Percentiles rank a stretch among this genome's conserved stretches.
phyloP scores from a whole-genome alignment of 1,140 invertebrate genomes.

The Teleopsis dalmanni region DNA sequence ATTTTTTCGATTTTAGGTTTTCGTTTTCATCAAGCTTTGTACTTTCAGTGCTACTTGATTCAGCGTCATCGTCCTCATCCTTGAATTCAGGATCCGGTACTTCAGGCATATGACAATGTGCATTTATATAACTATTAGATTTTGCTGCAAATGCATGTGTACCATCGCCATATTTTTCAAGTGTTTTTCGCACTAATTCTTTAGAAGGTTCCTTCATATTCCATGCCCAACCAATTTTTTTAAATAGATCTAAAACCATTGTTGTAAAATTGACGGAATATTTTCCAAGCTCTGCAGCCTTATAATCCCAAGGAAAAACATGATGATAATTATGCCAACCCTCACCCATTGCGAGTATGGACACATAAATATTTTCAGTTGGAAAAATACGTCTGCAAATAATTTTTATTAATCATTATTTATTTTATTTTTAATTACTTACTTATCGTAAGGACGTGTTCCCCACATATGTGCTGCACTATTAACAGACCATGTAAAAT shows the following conservation, averaged over 20 bases:
- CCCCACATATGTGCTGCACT: slow-evolving; percentile 43
- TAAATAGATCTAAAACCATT: slow-evolving; percentile 64
- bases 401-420: background rate
- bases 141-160: slow-evolving; percentile 36
- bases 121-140: slow-evolving; percentile 14
- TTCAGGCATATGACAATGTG: slow-evolving; percentile 28
- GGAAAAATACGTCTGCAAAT: slow-evolving; percentile 57
- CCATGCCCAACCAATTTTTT: slow-evolving; percentile 72
- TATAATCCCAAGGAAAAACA: slow-evolving; percentile 74
- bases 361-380: slow-evolving; percentile 54
- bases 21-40: slow-evolving; percentile 40
- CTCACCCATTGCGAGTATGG: slow-evolving; percentile 56
- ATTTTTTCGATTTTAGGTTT: slow-evolving; percentile 17
- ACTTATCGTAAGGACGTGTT: slow-evolving; percentile 45
- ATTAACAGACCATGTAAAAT: slow-evolving; percentile 87
- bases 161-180: slow-evolving; percentile 58
- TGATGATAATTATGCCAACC: slow-evolving; percentile 93
- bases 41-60: slow-evolving; percentile 40
- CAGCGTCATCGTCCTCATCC: slow-evolving; percentile 35
- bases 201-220: slow-evolving; percentile 61
- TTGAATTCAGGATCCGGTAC: slow-evolving; percentile 31
- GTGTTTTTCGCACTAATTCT: slow-evolving; percentile 48
- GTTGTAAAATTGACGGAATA: slow-evolving; percentile 42
- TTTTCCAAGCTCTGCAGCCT: slow-evolving; percentile 56
- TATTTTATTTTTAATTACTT: slow-evolving; percentile 16